Conservation (phyloP, 1,140 invertebrate genomes). For the Thaumetopoea pityocampa region DNA sequence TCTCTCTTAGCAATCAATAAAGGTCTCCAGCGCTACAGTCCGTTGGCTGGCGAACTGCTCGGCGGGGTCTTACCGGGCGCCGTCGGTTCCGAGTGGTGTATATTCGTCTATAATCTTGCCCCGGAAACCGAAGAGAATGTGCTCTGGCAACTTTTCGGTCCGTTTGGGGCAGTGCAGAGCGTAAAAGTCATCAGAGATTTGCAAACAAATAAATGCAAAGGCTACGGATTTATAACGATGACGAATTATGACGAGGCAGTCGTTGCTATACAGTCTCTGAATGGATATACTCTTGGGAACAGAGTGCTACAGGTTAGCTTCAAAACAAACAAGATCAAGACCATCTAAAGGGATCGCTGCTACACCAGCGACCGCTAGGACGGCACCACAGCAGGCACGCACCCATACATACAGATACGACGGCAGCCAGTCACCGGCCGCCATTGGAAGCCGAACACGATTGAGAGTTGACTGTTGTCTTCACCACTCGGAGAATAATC, state of each 20-base stretch:
- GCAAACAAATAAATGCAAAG: constrained; percentile 99
- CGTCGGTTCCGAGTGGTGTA: constrained; percentile 92
- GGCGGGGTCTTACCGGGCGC: constrained; percentile 77
- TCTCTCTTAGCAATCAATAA: constrained; percentile 79
- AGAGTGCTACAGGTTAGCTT: constrained; percentile 98
- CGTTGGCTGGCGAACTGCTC: constrained; percentile 93
- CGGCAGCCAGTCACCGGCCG: no score
- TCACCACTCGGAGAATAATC: no score
- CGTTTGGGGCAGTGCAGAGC: constrained; percentile 98
- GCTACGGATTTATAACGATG: constrained; percentile 99
- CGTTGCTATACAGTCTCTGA: constrained; percentile 97
- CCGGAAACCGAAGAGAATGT: constrained; percentile 99
- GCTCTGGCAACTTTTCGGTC: constrained; percentile 98
- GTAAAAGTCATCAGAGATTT: constrained; percentile 98
- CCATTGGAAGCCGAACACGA: no score
- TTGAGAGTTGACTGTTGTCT: no score
- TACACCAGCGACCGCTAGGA: constrained; percentile 63
- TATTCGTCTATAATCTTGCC: constrained; percentile 99
- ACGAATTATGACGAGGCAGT: constrained; percentile 99
- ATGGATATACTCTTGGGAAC: constrained; percentile 98
- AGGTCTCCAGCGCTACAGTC: constrained; percentile 89
- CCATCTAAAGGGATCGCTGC: constrained; percentile 80
- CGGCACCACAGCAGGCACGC: constrained; percentile 70
- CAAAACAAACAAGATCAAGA: constrained; percentile 96
- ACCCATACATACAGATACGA: constrained; percentile 56